Percentiles rank a stretch among this genome's conserved stretches.
Evolutionary conservation across 1,140 invertebrate species (phyloP).

Genomic region (Bilobella aurantiaca): DNA sequence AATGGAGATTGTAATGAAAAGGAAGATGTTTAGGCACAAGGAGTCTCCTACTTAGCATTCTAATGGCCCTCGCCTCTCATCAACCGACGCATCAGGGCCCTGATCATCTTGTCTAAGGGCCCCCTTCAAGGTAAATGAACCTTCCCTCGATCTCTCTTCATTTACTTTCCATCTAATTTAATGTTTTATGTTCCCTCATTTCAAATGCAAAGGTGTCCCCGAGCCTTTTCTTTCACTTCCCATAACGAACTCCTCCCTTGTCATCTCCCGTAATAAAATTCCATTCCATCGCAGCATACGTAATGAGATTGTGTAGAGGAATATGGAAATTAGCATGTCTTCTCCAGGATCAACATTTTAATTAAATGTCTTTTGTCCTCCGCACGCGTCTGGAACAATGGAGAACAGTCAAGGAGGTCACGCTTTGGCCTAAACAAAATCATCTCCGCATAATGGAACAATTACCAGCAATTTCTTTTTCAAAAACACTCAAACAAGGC

Average conservation of each 20-base stretch:
- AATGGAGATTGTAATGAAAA: no score
- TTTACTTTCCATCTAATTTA: neutral
- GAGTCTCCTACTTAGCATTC: no score
- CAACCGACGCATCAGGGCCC: no score
- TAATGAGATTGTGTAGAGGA: no score
- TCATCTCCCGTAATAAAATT: neutral
- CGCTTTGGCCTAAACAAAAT: neutral
- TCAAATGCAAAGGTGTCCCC: neutral
- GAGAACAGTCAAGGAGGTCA: neutral
- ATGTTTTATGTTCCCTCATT: neutral
- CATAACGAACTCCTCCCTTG: neutral
- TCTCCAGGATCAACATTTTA: neutral
- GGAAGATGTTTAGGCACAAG: no score
- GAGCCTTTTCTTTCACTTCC: neutral
- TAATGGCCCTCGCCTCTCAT: no score
- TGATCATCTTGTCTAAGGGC: neutral
- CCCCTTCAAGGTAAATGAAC: neutral
- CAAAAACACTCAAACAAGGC: no score
- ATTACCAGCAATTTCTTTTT: no score
- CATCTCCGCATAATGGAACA: neutral
- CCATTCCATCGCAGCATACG: neutral
- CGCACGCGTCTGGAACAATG: no score
- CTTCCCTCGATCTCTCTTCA: neutral
- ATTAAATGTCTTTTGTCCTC: neutral
- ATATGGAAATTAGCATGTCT: neutral